phyloP scores from a whole-genome alignment of 2,797 vertebrate genomes.

The Cyclura pinguis region DNA sequence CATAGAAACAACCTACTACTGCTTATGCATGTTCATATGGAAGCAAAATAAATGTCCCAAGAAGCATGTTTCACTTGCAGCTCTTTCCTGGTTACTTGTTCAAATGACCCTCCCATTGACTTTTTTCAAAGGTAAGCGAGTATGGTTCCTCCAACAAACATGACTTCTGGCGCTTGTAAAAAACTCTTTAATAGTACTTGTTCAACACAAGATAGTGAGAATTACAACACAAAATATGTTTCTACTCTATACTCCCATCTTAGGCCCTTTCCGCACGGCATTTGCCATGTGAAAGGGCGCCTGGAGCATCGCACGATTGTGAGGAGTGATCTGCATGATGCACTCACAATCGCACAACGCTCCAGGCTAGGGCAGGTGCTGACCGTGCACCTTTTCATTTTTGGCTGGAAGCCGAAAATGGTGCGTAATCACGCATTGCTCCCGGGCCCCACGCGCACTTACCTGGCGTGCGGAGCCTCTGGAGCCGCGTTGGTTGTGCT shows the following conservation, averaged over 20 bases:
- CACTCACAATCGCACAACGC: no score
- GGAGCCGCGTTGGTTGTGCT: no score
- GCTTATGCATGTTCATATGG: background rate
- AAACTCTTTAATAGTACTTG: background rate
- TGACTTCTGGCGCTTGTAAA: background rate
- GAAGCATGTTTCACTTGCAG: background rate
- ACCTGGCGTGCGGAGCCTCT: no score
- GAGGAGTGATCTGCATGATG: no score
- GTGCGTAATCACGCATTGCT: no score
- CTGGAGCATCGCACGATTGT: no score
- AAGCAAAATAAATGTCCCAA: background rate
- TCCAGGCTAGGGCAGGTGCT: no score
- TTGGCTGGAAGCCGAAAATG: no score
- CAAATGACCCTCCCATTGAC: background rate
- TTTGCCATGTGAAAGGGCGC: no score
- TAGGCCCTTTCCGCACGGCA: no score
- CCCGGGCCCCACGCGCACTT: no score
- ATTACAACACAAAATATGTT: background rate
- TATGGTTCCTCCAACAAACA: background rate
- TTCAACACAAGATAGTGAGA: background rate
- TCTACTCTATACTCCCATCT: background rate
- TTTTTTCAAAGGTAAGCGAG: background rate
- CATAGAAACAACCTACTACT: background rate
- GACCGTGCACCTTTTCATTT: no score
- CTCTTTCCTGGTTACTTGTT: background rate